Percentiles rank a stretch among this genome's conserved stretches.
phyloP scores from a whole-genome alignment of 2,888 invertebrate genomes.

The Xestobium rufovillosum region DNA sequence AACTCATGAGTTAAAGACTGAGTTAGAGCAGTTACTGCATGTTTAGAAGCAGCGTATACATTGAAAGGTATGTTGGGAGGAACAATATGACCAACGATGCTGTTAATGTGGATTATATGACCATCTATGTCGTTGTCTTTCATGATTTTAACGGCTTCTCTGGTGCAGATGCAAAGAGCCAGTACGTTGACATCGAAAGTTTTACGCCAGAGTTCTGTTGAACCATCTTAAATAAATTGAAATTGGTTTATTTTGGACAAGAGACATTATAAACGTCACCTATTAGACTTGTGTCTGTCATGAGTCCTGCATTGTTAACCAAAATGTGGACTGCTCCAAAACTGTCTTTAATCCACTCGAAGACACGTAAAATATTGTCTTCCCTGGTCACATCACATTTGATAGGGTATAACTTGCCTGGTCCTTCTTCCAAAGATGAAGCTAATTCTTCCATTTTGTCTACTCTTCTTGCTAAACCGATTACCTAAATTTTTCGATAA shows the following conservation, averaged over 20 bases:
- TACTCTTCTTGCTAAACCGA: conserved; percentile 24
- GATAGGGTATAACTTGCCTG: conserved; percentile 20
- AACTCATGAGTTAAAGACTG: too few species aligned
- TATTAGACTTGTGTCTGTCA: conserved; percentile 13
- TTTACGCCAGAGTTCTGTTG: conserved; percentile 20
- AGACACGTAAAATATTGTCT: conserved; percentile 22
- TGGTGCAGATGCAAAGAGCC: conserved; percentile 23
- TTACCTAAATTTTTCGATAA: too few species aligned
- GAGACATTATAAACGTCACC: too few species aligned
- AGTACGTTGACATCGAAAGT: conserved; percentile 27
- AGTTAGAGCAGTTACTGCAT: too few species aligned
- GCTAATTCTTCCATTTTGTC: conserved; percentile 20
- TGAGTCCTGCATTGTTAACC: conserved; percentile 28
- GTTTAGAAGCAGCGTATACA: too few species aligned
- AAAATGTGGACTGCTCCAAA: conserved; percentile 25
- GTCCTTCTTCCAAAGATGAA: conserved; percentile 11
- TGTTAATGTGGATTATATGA: too few species aligned
- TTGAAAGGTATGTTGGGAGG: too few species aligned
- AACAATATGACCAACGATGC: too few species aligned
- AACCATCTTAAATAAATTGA: too few species aligned
- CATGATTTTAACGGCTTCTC: conserved; percentile 27
- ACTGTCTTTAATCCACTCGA: conserved; percentile 20
- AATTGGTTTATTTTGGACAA: too few species aligned
- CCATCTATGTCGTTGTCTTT: conserved; percentile 24
- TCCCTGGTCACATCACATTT: conserved; percentile 25